Evolutionary conservation across 2,113 vertebrate genomes (phyloP).

Genomic region (Bostrychus sinensis): DNA sequence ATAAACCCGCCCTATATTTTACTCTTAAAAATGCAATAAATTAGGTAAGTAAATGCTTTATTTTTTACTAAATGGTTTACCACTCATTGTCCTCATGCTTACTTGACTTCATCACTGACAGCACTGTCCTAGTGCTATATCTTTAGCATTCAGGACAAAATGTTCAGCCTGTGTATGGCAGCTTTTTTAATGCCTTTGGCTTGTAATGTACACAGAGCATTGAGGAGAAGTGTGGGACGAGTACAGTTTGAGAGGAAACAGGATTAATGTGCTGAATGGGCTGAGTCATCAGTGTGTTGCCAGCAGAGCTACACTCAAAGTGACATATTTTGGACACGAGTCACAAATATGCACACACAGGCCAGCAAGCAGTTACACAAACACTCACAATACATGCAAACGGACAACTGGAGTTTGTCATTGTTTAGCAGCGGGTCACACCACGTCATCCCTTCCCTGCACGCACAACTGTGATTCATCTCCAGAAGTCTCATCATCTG

Average conservation of each 20-base stretch:
- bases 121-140: neutral
- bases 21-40: too few species aligned
- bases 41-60: too few species aligned
- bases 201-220: conserved; percentile 25
- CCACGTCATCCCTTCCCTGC: neutral
- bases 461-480: neutral
- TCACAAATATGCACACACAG: conserved; percentile 41
- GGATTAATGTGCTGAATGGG: conserved; percentile 51
- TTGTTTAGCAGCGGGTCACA: neutral
- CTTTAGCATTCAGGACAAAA: conserved; percentile 36
- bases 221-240: conserved; percentile 24
- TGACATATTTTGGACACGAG: conserved; percentile 54
- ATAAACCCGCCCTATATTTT: too few species aligned
- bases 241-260: conserved; percentile 45
- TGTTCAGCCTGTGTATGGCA: conserved; percentile 13
- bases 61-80: too few species aligned
- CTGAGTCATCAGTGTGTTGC: conserved; percentile 57
- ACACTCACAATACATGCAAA: neutral
- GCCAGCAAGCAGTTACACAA: neutral
- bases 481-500: neutral
- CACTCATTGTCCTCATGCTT: neutral
- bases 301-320: conserved; percentile 40
- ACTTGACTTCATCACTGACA: neutral
- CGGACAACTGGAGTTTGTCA: neutral
- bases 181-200: conserved; percentile 27